phyloP scores from a whole-genome alignment of 2,888 invertebrate species.

The Erpobdella octoculata region DNA sequence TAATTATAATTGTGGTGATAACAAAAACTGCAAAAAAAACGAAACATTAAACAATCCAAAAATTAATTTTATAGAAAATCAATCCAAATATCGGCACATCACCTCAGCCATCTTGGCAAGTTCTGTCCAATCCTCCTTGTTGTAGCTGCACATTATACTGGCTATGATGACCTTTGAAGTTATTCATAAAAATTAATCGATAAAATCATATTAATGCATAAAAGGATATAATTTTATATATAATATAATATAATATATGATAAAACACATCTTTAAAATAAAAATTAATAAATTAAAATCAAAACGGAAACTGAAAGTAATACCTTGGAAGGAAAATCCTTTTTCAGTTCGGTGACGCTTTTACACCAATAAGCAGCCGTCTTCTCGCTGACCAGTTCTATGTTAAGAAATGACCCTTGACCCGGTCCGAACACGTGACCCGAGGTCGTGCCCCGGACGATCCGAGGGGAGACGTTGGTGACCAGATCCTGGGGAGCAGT shows the following conservation, averaged over 20 bases:
- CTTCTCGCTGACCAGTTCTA: constrained; percentile 95
- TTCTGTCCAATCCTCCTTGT: constrained; percentile 77
- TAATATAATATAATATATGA: too few species aligned
- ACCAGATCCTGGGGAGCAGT: constrained; percentile 80
- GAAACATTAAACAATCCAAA: background rate
- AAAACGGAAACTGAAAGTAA: background rate
- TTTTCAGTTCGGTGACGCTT: constrained; percentile 77
- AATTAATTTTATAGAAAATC: background rate
- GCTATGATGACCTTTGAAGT: constrained; percentile 71
- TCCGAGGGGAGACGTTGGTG: constrained; percentile 92
- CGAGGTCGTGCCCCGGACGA: constrained; percentile 83
- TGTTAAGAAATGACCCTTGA: constrained; percentile 92
- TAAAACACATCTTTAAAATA: background rate
- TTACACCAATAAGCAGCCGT: constrained; percentile 83
- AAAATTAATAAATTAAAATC: background rate
- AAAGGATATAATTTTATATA: too few species aligned
- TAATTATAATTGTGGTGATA: too few species aligned
- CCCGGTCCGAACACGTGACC: constrained; percentile 86
- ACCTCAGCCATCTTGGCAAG: constrained; percentile 65
- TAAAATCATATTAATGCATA: too few species aligned
- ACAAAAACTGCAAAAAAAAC: too few species aligned
- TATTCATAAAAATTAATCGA: background rate
- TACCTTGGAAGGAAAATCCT: constrained; percentile 81
- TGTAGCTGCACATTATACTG: constrained; percentile 86
- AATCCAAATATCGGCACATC: constrained; percentile 18